Evolutionary conservation across 2,113 vertebrate species (phyloP).

Genomic region (Antidorcas marsupialis): DNA sequence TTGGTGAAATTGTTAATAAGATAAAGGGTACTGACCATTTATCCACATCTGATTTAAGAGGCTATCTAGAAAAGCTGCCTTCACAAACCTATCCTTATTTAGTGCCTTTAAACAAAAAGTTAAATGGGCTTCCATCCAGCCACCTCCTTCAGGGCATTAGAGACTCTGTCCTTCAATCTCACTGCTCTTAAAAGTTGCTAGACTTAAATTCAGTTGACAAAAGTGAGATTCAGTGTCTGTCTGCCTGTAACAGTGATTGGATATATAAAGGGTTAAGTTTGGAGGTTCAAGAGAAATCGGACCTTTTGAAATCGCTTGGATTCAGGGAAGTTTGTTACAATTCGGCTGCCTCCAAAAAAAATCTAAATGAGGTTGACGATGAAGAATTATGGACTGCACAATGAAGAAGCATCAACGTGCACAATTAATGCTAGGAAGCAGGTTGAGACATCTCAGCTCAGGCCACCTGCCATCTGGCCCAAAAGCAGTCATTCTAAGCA

Average conservation of each 20-base stretch:
- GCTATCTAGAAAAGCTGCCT: slow-evolving; percentile 33
- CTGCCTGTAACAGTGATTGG: neutral
- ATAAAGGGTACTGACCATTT: slow-evolving; percentile 42
- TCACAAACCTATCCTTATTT: slow-evolving; percentile 47
- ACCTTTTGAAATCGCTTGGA: neutral
- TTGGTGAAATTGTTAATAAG: slow-evolving; percentile 38
- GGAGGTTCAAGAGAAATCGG: slow-evolving; percentile 2
- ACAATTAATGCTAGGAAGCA: slow-evolving; percentile 30
- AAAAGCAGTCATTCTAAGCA: slow-evolving; percentile 64
- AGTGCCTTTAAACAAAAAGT: slow-evolving; percentile 57
- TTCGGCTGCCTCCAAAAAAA: neutral
- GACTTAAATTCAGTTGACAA: neutral
- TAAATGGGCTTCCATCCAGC: slow-evolving; percentile 28
- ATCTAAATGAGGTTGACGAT: slow-evolving; percentile 31
- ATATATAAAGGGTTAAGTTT: neutral
- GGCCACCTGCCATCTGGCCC: slow-evolving; percentile 48
- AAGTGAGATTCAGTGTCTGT: slow-evolving; percentile 15
- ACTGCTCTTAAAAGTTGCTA: slow-evolving; percentile 35
- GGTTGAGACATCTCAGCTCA: slow-evolving; percentile 41
- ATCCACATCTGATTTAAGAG: slow-evolving; percentile 31
- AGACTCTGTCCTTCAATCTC: slow-evolving; percentile 33
- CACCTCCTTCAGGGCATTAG: neutral
- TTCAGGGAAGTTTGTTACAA: neutral
- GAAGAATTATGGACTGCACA: slow-evolving; percentile 21
- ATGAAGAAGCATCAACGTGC: neutral